Base-by-base conservation (phyloP, 2,113 vertebrate genomes). In the Micronycteris hirsuta region DNA sequence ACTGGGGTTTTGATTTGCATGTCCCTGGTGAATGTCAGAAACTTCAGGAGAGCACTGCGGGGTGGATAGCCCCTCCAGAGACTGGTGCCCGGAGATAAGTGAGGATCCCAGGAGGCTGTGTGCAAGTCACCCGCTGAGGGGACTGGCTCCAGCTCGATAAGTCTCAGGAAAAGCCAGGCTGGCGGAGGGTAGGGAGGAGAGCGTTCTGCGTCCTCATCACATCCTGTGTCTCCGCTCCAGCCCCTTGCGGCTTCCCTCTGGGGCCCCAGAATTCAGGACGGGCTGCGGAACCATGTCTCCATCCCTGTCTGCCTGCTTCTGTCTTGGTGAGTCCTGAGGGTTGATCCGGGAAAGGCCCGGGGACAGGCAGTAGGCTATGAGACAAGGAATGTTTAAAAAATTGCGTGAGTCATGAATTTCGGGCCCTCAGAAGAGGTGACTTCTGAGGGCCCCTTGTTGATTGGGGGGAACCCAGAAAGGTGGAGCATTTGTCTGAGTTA, bases 301-400 rank as follows among this genome's bases (percentile, higher is more conserved):
- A 6, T 3, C 26, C 11, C 22, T 4, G 17, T 0, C 28, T 0
- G 12, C 68, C 65, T 31, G 96, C 68, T 19, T 97, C 49, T 94
- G 87, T 28, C 84, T 97, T 2, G 97, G 97, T 97, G 86, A 97
- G 97, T 97, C 52, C 38, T 6, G 12, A n/a, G 86, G 61, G 49
- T 22, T 5, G 12, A 3, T 19, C 33, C 67, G 87, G 87, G 85
- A 11, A 14, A 14, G 0, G 31, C 58, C 0, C 7, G 4, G 36
- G 56, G 36, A 2, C 4, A 12, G 33, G 67, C 33, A 1, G 17
- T 2, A 6, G 43, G 31, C 36, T 33, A 3, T 1, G 24, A 56
- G 81, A 19, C 68, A 43, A 38, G 38, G 38, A 36, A 7, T n/a
- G 38, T 26, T 15, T 13, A 0, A 52, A 86, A 83, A 17, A 28